Evolutionary conservation across 2,797 vertebrate species (phyloP), one percentile per base, ranked within the genome.

Genomic region (Remorina albescens): DNA sequence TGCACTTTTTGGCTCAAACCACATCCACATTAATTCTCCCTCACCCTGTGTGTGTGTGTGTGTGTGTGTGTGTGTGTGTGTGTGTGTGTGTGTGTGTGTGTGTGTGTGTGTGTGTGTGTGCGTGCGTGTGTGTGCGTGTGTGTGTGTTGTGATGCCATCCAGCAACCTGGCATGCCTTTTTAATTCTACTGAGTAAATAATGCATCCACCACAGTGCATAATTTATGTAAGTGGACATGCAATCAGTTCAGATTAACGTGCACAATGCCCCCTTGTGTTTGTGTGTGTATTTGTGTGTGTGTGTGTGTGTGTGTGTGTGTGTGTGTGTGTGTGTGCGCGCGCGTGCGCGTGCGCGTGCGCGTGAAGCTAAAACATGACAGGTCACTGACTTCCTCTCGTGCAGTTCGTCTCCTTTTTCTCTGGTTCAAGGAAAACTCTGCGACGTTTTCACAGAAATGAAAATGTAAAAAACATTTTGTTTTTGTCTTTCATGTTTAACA

Each of bases 221-320:
- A 95, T 94, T 94, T 94, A 95, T 94, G 91, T 94, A 94, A 95
- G 92, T 93, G 93, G 93, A 94, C 92, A 94, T 93, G 92, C 92
- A 92, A 95, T 94, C 93, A 94, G 87, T 92, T 94, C 88, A 92
- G 87, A 94, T 95, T 93, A 94, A 90, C 91, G 78, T 90, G 91
- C 89, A 89, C 80, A 73, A 60, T 65, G 84, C 67, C 56, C 74
- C 54, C 11, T 81, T 81, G 64, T 83, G 67, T 71, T 60, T 68
- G 69, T 70, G 74, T 51, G 42, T 67, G 57, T 63, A 56, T 79
- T 53, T 71, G 62, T 74, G 73, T 67, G 65, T 72, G 61, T 67
- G 65, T 47, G 57, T 49, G 69, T 67, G 67, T 51, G 73, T 72
- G 70, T 57, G 53, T 72, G 74, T 71, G 61, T 55, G 61, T 69